phyloP scores from a whole-genome alignment of 2,888 invertebrate genomes.

The Formica aserva region DNA sequence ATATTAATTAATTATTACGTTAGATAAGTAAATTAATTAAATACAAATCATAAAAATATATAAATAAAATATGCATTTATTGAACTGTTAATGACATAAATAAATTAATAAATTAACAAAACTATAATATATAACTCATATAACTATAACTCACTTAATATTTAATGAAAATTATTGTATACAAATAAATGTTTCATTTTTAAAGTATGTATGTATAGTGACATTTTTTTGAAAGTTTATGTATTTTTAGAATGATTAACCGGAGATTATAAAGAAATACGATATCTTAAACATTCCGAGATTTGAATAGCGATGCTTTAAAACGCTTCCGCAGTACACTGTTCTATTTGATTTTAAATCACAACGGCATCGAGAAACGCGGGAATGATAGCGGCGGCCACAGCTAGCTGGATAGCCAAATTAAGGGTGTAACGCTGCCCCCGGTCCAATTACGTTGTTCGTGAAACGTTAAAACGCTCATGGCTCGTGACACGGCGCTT shows the following conservation, averaged over 20 bases:
- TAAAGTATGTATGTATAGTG: background rate
- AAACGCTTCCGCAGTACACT: background rate
- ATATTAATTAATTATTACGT: background rate
- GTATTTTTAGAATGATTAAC: background rate
- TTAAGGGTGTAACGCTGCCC: conserved; percentile 72
- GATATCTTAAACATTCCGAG: background rate
- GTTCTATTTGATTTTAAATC: conserved; percentile 13
- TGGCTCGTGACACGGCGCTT: conserved; percentile 69
- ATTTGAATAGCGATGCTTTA: background rate
- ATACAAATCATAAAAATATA: background rate
- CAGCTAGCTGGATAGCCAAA: conserved; percentile 63
- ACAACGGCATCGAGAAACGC: background rate
- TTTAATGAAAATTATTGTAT: background rate
- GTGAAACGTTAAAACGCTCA: conserved; percentile 70
- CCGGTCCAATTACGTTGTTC: conserved; percentile 75
- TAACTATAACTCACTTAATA: background rate
- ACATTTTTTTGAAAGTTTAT: background rate
- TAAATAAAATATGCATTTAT: background rate
- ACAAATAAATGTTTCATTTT: background rate
- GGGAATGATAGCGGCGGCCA: background rate
- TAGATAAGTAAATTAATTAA: background rate
- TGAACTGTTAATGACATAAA: background rate
- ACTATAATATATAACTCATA: background rate
- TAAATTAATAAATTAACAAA: background rate
- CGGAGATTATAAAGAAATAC: background rate